These are phyloP conservation scores for Lasioglossum villosulum DNA, from an alignment of 2,888 invertebrate genomes.

Conservation along the genomic window DNA sequence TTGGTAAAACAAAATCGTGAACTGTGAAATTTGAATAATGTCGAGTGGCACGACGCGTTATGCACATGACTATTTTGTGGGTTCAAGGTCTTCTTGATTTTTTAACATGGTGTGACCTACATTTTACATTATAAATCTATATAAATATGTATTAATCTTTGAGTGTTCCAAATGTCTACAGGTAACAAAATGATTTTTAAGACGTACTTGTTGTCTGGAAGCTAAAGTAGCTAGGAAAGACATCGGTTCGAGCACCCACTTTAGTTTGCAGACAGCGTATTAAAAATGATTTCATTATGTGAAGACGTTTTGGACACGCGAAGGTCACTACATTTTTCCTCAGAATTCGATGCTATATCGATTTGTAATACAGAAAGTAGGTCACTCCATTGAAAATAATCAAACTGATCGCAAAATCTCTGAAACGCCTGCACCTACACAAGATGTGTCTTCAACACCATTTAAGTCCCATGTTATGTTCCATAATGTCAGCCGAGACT, in stretches of 20 bases:
- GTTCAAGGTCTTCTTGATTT: background rate
- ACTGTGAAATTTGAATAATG: background rate
- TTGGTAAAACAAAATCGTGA: background rate
- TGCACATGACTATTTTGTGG: background rate
- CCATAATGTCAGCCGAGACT: background rate
- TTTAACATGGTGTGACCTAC: background rate
- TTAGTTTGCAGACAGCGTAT: background rate
- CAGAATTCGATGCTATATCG: background rate
- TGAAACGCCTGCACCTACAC: background rate
- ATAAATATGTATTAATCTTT: too few relatives aligned
- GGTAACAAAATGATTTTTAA: background rate
- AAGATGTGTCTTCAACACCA: background rate
- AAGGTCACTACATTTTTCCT: background rate
- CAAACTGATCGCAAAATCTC: background rate
- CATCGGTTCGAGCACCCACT: background rate
- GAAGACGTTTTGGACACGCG: background rate
- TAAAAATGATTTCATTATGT: background rate
- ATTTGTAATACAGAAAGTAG: background rate
- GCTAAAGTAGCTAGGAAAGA: background rate
- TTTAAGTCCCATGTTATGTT: background rate
- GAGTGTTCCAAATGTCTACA: background rate
- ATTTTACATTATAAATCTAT: too few relatives aligned
- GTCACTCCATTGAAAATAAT: background rate
- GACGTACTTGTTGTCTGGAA: background rate
- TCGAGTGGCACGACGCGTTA: background rate